phyloP scores from a whole-genome alignment of 2,113 vertebrate genomes.

The Tylochromis polylepis region DNA sequence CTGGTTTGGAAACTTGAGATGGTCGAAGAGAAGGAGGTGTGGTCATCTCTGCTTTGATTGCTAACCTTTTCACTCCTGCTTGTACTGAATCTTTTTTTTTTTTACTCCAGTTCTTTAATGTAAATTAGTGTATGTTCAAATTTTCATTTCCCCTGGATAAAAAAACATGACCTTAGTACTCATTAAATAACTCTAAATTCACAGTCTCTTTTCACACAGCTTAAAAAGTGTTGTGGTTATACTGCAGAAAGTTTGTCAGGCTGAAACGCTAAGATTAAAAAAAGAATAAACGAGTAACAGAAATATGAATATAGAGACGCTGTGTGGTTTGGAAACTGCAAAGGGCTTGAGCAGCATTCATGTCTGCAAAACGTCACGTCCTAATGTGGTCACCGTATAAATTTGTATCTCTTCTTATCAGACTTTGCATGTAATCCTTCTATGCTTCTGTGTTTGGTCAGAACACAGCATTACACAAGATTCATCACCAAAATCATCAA shows the following conservation, averaged over 20 bases:
- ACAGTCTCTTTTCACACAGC: neutral
- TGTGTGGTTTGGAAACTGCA: neutral
- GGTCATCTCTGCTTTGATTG: rapidly evolving
- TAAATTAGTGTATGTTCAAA: neutral
- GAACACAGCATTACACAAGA: neutral
- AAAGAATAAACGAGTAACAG: neutral
- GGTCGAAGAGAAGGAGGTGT: neutral
- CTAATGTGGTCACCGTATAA: neutral
- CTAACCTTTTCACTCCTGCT: neutral
- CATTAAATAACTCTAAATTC: neutral
- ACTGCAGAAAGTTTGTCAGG: neutral
- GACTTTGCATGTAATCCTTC: neutral
- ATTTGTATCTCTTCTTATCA: neutral
- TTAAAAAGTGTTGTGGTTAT: neutral
- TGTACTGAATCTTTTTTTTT: neutral
- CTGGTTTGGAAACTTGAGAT: neutral
- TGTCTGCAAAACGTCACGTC: neutral
- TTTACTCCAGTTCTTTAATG: neutral
- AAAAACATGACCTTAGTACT: neutral
- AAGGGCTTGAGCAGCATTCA: neutral
- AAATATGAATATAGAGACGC: rapidly evolving
- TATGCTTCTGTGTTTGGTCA: neutral
- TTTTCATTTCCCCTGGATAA: neutral
- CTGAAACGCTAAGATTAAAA: rapidly evolving
- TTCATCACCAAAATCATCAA: rapidly evolving